phyloP scores from a whole-genome alignment of 2,113 vertebrate genomes.

The Lagenorhynchus albirostris region DNA sequence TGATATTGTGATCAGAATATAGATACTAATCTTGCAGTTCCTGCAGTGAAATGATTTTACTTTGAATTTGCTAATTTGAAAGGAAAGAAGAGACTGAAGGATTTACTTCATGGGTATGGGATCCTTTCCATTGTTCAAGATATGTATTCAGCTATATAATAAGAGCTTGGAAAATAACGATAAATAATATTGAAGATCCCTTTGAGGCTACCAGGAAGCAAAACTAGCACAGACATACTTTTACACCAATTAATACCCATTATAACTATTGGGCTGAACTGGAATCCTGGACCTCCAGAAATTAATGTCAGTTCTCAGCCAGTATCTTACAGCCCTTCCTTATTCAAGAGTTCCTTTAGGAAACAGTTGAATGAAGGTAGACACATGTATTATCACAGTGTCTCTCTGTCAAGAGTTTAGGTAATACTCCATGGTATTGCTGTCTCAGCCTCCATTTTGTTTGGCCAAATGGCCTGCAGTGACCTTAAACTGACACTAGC shows the following conservation, averaged over 20 bases:
- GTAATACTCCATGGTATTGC: not conserved
- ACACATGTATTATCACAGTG: not conserved
- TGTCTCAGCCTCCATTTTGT: not conserved
- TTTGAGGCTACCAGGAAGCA: not conserved
- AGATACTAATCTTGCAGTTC: not conserved
- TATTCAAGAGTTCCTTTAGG: not conserved
- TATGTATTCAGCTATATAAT: not conserved
- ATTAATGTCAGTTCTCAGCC: not conserved
- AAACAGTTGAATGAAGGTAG: not conserved
- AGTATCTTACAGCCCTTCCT: not conserved
- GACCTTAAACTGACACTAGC: not conserved
- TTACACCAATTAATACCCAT: not conserved
- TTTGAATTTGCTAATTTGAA: not conserved
- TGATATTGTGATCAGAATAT: not conserved
- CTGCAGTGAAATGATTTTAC: not conserved
- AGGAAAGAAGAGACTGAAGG: not conserved
- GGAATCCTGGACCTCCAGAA: not conserved
- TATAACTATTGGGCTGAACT: not conserved
- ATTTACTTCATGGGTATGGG: not conserved
- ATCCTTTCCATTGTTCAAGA: not conserved
- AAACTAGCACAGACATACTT: not conserved
- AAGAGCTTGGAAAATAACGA: not conserved
- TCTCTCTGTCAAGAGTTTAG: not conserved
- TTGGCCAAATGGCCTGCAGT: not conserved
- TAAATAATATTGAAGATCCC: not conserved